Evolutionary conservation across 2,113 vertebrate genomes (phyloP), one percentile per base, ranked within the genome.

Genomic region (Sialia sialis): DNA sequence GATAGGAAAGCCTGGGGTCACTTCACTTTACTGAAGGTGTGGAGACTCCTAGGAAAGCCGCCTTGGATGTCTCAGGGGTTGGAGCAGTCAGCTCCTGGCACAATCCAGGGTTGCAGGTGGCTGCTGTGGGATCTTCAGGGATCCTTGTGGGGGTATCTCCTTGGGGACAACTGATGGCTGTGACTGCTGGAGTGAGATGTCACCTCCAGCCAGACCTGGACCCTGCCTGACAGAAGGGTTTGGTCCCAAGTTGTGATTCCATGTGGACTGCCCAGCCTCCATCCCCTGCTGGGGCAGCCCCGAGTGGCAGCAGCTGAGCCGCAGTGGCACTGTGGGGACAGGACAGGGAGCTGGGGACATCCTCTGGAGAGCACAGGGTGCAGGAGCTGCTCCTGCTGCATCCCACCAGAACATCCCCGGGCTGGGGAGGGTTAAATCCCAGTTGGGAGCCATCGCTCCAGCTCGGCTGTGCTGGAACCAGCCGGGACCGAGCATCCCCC

Each of bases 191-290:
- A 52, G 52, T 0, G 4, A 52, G 41, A 6, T 6, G 46, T 9
- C 2, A 0, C 22, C 51, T 17, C 26, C 0, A 0, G 14, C 10
- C 44, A 82, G 8, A 10, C 29, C 44, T 21, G 41, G 4, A 3
- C 12, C 6, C 49, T 69, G 30, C 22, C 13, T 18, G 30, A 0
- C 32, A 27, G n/a, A 48, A 43, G 7, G 17, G 17, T 54, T 59
- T 59, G 30, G 16, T 34, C 32, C 52, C 25, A 29, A 63, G 8
- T 58, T 58, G 79, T 29, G 5, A 11, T 44, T 86, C 25, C 32
- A 30, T 32, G 14, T 13, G 34, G 17, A 16, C 3, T 12, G 21
- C 19, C 12, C 48, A 5, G 22, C n/a, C 14, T 73, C 19, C 30
- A 25, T 30, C 54, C 56, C 34, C 30, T 56, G 73, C 64, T 21